phyloP scores from a whole-genome alignment of 2,113 vertebrate species.

The Carassius gibelio region DNA sequence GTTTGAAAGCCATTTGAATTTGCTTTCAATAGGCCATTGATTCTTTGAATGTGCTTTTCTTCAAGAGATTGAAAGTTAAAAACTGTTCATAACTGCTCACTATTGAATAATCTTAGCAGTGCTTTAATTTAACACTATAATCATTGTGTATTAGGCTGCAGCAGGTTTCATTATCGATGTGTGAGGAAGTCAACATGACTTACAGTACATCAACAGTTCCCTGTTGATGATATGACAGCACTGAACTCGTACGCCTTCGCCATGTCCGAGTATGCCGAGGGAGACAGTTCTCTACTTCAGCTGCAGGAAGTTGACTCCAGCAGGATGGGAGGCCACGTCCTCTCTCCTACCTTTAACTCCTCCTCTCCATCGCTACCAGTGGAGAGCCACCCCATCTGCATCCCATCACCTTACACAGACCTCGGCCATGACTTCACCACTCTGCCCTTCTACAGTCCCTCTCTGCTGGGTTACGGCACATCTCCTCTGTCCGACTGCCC shows the following conservation, averaged over 20 bases:
- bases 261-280: slow-evolving; percentile 69
- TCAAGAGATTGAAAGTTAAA: not conserved
- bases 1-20: too few species aligned
- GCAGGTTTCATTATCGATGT: not conserved
- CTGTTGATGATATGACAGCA: slow-evolving; percentile 26
- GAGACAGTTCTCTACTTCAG: slow-evolving; percentile 65
- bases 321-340: slow-evolving; percentile 74
- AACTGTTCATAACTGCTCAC: not conserved
- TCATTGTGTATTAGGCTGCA: not conserved
- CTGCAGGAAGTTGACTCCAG: slow-evolving; percentile 79
- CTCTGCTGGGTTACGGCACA: slow-evolving; percentile 81
- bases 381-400: slow-evolving; percentile 83
- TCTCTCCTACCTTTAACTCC: slow-evolving; percentile 77
- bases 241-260: slow-evolving; percentile 1
- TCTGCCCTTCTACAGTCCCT: slow-evolving; percentile 85
- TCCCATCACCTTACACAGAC: slow-evolving; percentile 87
- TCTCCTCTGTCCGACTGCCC: slow-evolving; percentile 71
- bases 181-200: not conserved
- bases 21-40: too few species aligned
- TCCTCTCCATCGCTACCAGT: slow-evolving; percentile 72
- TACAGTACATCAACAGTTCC: not conserved
- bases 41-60: not conserved
- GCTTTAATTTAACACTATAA: not conserved
- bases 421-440: slow-evolving; percentile 81
- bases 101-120: not conserved